Conservation (phyloP, 2,797 vertebrate genomes). For the Ispidina lecontei region DNA sequence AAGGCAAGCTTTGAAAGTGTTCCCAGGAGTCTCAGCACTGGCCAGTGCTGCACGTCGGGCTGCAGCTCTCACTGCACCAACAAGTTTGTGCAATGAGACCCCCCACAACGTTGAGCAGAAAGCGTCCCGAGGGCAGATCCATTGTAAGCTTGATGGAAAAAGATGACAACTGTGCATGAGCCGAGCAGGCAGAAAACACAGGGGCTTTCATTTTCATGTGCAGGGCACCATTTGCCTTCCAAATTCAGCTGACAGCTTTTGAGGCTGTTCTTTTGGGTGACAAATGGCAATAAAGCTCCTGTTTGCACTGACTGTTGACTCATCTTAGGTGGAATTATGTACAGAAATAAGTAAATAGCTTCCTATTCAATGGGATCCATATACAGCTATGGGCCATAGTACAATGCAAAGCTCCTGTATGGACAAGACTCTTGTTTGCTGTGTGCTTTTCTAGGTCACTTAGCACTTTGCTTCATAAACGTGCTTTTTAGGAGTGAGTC, state of each 20-base stretch:
- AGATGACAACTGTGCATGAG: conserved; percentile 21
- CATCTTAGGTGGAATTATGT: conserved; percentile 81
- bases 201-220: conserved; percentile 35
- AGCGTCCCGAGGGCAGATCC: background rate
- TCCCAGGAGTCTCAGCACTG: background rate
- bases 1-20: background rate
- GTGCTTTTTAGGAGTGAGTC: conserved; percentile 59
- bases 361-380: conserved; percentile 60
- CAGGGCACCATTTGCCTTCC: conserved; percentile 46
- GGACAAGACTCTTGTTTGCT: conserved; percentile 66
- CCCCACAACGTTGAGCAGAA: background rate
- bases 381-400: conserved; percentile 38
- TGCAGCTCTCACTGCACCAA: background rate
- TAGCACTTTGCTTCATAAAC: conserved; percentile 52
- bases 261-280: conserved; percentile 67
- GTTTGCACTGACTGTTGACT: conserved; percentile 79
- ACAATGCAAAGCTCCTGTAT: conserved; percentile 65
- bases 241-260: conserved; percentile 69
- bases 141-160: conserved; percentile 1
- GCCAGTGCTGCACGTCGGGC: fast-evolving
- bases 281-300: conserved; percentile 71
- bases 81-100: conserved; percentile 21
- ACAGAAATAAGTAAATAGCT: conserved; percentile 80
- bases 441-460: conserved; percentile 74
- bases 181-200: background rate